Base-by-base conservation (phyloP, 2,113 vertebrate species). In the Psettodes erumei region DNA sequence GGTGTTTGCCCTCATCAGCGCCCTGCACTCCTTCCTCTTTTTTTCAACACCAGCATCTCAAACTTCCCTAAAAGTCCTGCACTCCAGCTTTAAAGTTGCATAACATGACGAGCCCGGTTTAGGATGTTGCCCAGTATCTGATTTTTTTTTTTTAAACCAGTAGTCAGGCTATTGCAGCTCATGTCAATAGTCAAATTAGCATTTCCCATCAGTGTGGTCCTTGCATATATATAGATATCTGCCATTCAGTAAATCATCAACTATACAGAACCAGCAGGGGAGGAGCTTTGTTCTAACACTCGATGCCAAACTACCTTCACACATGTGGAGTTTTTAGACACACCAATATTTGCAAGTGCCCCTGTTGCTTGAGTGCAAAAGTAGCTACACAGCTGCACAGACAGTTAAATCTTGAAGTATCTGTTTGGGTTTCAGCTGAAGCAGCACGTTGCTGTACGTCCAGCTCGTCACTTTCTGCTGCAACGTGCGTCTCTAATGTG, bases 401-500 rank as follows among this genome's bases (percentile, higher is more conserved):
- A 61, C 38, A 10, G 9, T 33, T 35, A 5, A 11, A 19, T 65
- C 9, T 55, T 33, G 42, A 11, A 43, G 11, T 23, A 12, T 63
- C 30, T 53, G 69, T 45, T 32, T 42, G 30, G 70, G 67, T 28
- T 40, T 40, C 16, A 40, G 19, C 8, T 23, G 12, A 38, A 64
- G 10, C 42, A 64, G 10, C 42, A n/a, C 13, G 6, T 21, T 19
- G 18, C 19, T 56, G 53, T 56, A 21, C 19, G n/a, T 6, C 42
- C 47, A 45, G 23, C 4, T 40, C 40, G 54, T 35, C 21, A 27
- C 71, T 71, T 75, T 69, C 15, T 27, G 5, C 28, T 55, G 54
- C 67, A 79, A 47, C 65, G 78, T 75, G 65, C 77, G 71, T 83
- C 75, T 80, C 47, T 62, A 59, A 74, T 54, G 68, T 75, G 47